Base-by-base conservation (phyloP, 2,797 vertebrate species). In the Lerista edwardsae region DNA sequence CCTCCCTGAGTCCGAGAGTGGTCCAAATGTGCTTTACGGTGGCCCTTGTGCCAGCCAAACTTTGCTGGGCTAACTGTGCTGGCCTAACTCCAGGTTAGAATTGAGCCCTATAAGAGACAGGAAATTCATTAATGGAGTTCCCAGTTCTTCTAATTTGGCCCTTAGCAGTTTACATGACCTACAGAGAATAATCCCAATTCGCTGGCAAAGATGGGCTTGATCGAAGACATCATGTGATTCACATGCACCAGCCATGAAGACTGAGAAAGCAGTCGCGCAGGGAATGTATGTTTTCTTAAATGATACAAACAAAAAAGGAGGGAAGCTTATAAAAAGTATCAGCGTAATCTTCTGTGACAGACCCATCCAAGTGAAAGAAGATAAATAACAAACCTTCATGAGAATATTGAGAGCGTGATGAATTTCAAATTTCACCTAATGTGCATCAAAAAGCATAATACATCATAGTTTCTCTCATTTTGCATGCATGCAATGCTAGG, bases 381-480 rank as follows among this genome's bases (percentile, higher is more conserved):
- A 44, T 84, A 75, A 88, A 83, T 59, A 82, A 72, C 31, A 77
- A 12, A 73, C 61, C 57, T 69, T 2, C 4, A 8, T 25, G 39
- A 23, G 3, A 80, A 39, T 80, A 8, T 19, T 39, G 62, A 85
- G 39, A 41, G 36, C 17, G 51, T 77, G 75, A 83, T 75, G 55
- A 6, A 82, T 69, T 84, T 84, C 15, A 86, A 82, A 71, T 74
- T 14, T 39, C 2, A 69, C 44, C 47, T 80, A 73, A 27, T 21
- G 62, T 34, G 82, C 71, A 79, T 27, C 4, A 47, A 62, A 44
- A n/a, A 71, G 29, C 39, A n/a, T 51, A 23, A 25, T 31, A n/a
- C 71, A 72, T 31, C 39, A 36, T 41, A 8, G 14, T 73, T 82
- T 79, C 34, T 83, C 47, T 82, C 67, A 88, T 81, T 84, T 77